Conservation (phyloP, 2,797 vertebrate species). For the Sparus aurata region DNA sequence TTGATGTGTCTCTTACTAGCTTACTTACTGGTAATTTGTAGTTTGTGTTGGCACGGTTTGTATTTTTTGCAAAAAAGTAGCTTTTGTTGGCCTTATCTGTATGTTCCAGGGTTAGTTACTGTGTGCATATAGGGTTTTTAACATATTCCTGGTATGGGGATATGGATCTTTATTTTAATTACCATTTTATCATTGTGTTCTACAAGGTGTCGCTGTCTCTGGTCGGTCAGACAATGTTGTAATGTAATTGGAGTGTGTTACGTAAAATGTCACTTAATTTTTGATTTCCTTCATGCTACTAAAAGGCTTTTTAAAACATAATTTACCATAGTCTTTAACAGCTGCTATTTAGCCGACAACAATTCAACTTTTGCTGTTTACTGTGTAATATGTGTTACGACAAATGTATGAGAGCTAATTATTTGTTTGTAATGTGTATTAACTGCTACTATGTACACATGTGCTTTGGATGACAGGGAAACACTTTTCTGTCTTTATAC, state of each 20-base stretch:
- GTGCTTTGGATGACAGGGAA: background rate
- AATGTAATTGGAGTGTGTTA: background rate
- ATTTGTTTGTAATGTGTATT: background rate
- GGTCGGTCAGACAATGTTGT: background rate
- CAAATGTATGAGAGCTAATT: background rate
- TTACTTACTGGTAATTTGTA: background rate
- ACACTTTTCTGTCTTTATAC: background rate
- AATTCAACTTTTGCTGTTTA: background rate
- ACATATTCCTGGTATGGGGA: background rate
- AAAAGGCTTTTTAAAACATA: background rate
- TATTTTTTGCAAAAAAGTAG: background rate
- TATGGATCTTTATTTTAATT: background rate
- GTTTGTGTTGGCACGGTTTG: background rate
- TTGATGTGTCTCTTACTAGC: background rate
- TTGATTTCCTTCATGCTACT: background rate
- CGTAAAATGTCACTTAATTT: background rate
- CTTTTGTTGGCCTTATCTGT: too few species aligned
- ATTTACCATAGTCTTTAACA: accelerated
- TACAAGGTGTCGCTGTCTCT: background rate
- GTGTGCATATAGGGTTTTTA: background rate
- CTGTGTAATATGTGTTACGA: background rate
- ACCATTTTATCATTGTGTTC: background rate
- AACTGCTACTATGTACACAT: background rate
- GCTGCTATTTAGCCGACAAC: background rate
- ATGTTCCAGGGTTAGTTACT: background rate